Base-by-base conservation (phyloP, 35 echinoderm and acorn worm species). In the Eucidaris tribuloides region DNA sequence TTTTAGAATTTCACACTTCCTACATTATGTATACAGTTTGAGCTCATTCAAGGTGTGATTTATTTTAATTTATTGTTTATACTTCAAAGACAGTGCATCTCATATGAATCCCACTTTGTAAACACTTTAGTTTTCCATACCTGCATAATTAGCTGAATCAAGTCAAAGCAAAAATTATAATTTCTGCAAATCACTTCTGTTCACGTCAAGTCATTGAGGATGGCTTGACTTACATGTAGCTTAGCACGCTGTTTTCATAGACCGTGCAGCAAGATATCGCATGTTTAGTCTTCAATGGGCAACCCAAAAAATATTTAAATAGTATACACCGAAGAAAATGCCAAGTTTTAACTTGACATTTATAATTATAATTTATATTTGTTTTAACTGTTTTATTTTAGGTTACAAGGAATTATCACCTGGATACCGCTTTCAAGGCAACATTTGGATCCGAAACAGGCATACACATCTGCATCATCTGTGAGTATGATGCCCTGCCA, bases 401-500 rank as follows among this genome's bases (percentile, higher is more conserved):
- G 66, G 94, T 93, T 20, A 60, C 88, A 45, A 66, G 82, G 23
- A 36, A 92, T 7, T 97, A 81, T 64, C 83, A 84, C 23, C 22
- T 92, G 7, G 79, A 88, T 3, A 97, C 94, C 5, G 94, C 81
- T 15, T 97, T 97, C 76, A 54, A 82, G 58, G 93, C 93, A 46
- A 87, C 93, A 42, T 87, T 80, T 59, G 93, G 93, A 3, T 79
- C 55, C 13, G 84, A 96, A 38, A 80, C 58, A n/a, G 93, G 93
- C 23, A 42, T 58, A n/a, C 84, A 87, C 35, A 81, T 96, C 13
- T 85, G 88, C 17, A 31, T 96, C 0, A 89, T 92, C 42, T 91
- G 83, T 18, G 94, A 97, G 77, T 97, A 97, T 58, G 94, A 97
- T 78, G 94, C 94, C 44, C 37, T 97, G 13, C 94, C 94, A 23